Evolutionary conservation across 2,797 vertebrate genomes (phyloP), one percentile per base, ranked within the genome.

Genomic region (Rhynchotus rufescens): DNA sequence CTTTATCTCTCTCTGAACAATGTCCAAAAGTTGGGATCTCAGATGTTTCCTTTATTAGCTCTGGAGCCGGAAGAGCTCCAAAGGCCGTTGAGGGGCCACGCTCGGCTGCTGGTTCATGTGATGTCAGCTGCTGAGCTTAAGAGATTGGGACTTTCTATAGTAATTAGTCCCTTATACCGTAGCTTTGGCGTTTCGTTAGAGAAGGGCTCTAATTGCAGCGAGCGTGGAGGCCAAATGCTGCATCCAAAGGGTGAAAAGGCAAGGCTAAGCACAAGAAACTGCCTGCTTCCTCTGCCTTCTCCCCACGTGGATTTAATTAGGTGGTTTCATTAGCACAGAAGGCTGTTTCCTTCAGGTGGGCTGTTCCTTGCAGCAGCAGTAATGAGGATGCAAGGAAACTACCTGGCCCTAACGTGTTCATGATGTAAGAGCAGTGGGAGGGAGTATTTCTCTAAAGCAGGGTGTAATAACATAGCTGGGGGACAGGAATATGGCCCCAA

Each of bases 291-390:
- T 57, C 47, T 47, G 47, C 75, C 77, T 79, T 77, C 80, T 52
- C 44, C 52, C 75, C 90, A 82, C 60, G 7, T 82, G 91, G 83
- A 40, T 56, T 86, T 92, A 80, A 96, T 96, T 86, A 92, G 84
- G 40, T 20, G 77, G 68, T 65, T 23, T 89, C 5, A 0, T 84
- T 94, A 90, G 86, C 14, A 51, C 84, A 84, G 71, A 68, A 56
- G 72, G 40, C 17, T 17, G 0, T 79, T 92, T 86, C 85, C 88
- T 66, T 74, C 32, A 1, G 0, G 3, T 11, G 69, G 57, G 69
- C 87, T 32, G 60, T 60, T 77, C 59, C 68, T 62, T 26, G 0
- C 0, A 3, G 49, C 54, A 7, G 10, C 7, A 17, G 38, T 73
- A 26, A 60, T 8, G 3, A 1, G 13, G 80, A 36, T 23, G n/a